Percentiles rank a stretch among this genome's conserved stretches.
These are phyloP conservation scores for Bradypodion ventrale DNA, from an alignment of 2,797 vertebrate species.

Conservation along the genomic window DNA sequence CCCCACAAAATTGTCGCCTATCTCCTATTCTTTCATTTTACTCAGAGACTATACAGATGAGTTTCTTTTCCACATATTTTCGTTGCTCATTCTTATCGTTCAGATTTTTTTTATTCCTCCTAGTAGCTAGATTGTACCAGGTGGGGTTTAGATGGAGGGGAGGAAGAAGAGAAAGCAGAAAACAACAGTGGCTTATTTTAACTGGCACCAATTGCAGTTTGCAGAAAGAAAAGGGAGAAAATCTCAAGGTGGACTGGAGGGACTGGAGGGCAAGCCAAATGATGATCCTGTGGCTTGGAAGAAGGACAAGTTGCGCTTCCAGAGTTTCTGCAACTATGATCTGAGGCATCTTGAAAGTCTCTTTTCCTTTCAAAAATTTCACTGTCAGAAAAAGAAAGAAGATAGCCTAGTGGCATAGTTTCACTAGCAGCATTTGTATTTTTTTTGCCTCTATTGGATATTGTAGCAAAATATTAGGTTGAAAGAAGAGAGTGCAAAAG, in stretches of 20 bases:
- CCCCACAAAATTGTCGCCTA: too few species aligned
- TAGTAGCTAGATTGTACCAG: too few species aligned
- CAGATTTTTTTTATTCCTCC: too few species aligned
- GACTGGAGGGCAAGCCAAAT: not conserved
- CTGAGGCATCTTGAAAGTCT: not conserved
- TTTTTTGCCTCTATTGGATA: not conserved
- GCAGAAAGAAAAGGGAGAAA: not conserved
- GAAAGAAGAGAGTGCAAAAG: too few species aligned
- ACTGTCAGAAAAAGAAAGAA: not conserved
- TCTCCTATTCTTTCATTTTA: too few species aligned
- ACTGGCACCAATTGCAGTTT: not conserved
- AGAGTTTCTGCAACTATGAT: not conserved
- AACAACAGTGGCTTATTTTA: not conserved
- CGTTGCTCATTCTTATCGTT: too few species aligned
- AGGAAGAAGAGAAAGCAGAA: too few species aligned
- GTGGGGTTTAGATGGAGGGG: too few species aligned
- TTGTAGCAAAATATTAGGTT: too few species aligned
- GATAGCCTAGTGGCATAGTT: not conserved
- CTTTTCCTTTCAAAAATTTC: not conserved
- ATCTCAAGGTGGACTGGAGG: not conserved
- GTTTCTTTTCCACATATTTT: too few species aligned
- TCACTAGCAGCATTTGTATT: not conserved
- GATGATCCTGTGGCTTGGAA: not conserved
- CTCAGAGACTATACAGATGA: too few species aligned
- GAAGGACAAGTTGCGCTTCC: not conserved